Percentiles rank a stretch among this genome's conserved stretches.
phyloP scores from a whole-genome alignment of 2,113 vertebrate genomes.

The Eidolon helvum region DNA sequence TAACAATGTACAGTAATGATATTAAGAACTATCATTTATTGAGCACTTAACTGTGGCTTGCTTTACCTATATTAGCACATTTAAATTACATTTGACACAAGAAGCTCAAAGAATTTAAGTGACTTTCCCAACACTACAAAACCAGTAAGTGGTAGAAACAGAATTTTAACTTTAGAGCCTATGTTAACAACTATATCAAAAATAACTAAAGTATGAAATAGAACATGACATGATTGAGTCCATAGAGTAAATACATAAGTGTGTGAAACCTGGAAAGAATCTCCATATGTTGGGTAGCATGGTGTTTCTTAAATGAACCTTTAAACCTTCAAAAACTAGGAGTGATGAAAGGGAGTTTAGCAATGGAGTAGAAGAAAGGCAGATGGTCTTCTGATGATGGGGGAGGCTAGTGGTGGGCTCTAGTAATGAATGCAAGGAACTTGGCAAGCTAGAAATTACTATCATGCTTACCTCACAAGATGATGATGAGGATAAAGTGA shows the following conservation, averaged over 20 bases:
- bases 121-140: neutral
- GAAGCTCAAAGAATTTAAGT: neutral
- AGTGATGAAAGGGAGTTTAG: neutral
- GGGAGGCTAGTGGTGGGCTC: neutral
- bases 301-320: neutral
- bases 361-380: neutral
- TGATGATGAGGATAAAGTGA: neutral
- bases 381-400: neutral
- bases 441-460: neutral
- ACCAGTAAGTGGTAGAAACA: neutral
- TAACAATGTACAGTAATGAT: neutral
- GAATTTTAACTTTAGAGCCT: neutral
- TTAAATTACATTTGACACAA: neutral
- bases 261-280: neutral
- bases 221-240: neutral
- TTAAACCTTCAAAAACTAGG: neutral
- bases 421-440: neutral
- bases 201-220: neutral
- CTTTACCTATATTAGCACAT: neutral
- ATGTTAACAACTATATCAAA: neutral
- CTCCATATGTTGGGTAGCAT: neutral
- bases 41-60: neutral
- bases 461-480: neutral
- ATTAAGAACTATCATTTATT: neutral
- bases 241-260: neutral